Base-by-base conservation (phyloP, 30 jellyfish, hydroid and myxozoan genomes). In the Aurelia sp. region DNA sequence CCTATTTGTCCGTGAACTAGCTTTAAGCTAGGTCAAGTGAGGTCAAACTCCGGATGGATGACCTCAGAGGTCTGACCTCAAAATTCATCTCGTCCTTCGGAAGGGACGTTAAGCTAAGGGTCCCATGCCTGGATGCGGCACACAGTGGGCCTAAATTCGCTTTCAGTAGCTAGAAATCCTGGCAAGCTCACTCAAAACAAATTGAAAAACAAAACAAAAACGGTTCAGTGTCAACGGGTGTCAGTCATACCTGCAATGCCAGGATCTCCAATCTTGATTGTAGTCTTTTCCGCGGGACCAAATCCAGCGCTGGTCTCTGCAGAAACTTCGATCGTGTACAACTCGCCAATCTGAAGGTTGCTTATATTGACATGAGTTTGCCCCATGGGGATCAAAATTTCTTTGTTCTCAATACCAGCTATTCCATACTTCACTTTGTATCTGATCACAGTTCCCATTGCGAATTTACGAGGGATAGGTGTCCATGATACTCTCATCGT, bases 271-370 rank as follows among this genome's bases (percentile, higher is more conserved):
- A 79, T 67, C 68, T 71, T 79, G 27, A 88, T 79, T 2, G 96
- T 79, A 18, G 79, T 57, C 58, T 51, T 67, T 15, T 67, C 89
- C 52, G 87, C 61, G 20, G 51, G 75, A 35, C 96, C 89, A 58
- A 74, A 78, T 41, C 96, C 92, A 37, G 73, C 89, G 67, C 82
- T 62, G 11, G 91, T 88, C 9, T 74, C 79, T 17, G 92, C 91
- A 30, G 92, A 62, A 3, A 88, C 92, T 40, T 88, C 96, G 21
- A 88, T 48, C n/a, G 62, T 69, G 77, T 88, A 88, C 79, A 88
- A 86, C 72, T 73, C 82, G 21, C 96, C 96, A 51, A 66, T 31
- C 3, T 37, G 30, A 41, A 88, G 85, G 41, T 66, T 44, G 44
- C 35, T 40, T 8, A 88, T 63, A 59, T 72, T 88, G 19, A 72